These are phyloP conservation scores for Callyntrura guangdongensis DNA, from an alignment of 2,888 invertebrate genomes.

Conservation along the genomic window DNA sequence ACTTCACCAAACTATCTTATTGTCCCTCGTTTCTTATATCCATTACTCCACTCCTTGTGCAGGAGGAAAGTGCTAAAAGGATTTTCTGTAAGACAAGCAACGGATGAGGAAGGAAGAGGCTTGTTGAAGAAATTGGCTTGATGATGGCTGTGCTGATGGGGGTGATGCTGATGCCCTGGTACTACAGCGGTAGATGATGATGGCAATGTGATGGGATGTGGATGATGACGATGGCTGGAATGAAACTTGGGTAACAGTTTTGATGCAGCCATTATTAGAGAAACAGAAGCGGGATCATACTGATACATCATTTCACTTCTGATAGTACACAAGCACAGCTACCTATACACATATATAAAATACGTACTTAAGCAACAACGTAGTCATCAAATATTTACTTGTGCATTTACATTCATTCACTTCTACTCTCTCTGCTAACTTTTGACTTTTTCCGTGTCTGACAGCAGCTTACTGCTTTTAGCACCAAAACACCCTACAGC, in stretches of 20 bases:
- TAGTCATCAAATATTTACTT: slow-evolving; percentile 75
- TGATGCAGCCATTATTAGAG: slow-evolving; percentile 33
- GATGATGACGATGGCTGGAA: slow-evolving; percentile 32
- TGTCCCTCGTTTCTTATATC: slow-evolving; percentile 30
- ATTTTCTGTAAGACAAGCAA: slow-evolving; percentile 54
- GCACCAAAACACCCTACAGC: slow-evolving; percentile 25
- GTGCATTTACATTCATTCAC: slow-evolving; percentile 63
- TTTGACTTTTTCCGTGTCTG: slow-evolving; percentile 36
- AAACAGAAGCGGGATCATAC: background rate
- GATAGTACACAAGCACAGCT: background rate
- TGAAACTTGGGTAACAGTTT: slow-evolving; percentile 39
- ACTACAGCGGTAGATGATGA: slow-evolving; percentile 36
- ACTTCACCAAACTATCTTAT: background rate
- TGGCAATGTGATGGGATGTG: slow-evolving; percentile 49
- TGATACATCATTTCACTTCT: background rate
- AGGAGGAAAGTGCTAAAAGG: slow-evolving; percentile 60
- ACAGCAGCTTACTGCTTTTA: slow-evolving; percentile 32
- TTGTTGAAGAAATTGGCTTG: slow-evolving; percentile 69
- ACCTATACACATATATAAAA: background rate
- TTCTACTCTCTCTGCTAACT: slow-evolving; percentile 40
- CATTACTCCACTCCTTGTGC: background rate
- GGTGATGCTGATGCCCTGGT: background rate
- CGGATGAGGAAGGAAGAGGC: slow-evolving; percentile 56
- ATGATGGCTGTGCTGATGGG: background rate
- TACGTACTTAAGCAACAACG: slow-evolving; percentile 15